These are phyloP conservation scores for Heliconius ismenius DNA, from an alignment of 2,888 invertebrate genomes.

Conservation along the genomic window DNA sequence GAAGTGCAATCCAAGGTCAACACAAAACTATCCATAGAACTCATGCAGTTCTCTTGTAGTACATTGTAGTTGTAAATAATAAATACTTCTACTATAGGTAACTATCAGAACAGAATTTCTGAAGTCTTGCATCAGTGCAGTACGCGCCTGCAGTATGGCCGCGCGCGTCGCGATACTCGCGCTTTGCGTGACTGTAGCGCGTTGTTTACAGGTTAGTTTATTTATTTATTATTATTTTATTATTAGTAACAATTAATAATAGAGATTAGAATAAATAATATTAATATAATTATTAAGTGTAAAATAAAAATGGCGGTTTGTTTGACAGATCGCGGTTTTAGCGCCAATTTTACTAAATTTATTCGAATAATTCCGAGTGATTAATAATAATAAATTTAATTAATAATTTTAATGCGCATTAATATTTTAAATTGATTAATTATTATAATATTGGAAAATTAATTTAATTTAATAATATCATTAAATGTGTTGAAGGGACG, in stretches of 20 bases:
- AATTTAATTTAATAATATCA: neutral
- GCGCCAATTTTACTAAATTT: neutral
- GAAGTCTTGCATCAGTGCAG: slow-evolving; percentile 42
- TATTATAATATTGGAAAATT: neutral
- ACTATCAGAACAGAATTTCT: neutral
- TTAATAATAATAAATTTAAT: neutral
- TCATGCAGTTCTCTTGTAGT: neutral
- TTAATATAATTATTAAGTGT: neutral
- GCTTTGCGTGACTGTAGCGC: slow-evolving; percentile 41
- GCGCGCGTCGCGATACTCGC: slow-evolving; percentile 46
- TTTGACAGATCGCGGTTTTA: neutral
- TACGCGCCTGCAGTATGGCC: slow-evolving; percentile 44
- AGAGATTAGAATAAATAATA: neutral
- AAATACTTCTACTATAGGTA: neutral
- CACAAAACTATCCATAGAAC: neutral
- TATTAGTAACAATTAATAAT: neutral
- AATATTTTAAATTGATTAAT: neutral
- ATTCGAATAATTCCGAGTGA: neutral
- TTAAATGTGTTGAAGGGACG: neutral
- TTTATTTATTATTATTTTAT: neutral
- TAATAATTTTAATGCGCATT: neutral
- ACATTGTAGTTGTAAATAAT: neutral
- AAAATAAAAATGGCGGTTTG: neutral
- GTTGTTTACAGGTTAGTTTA: slow-evolving; percentile 43
- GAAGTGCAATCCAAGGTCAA: slow-evolving; percentile 8